Base-by-base conservation (phyloP, 1,140 invertebrate genomes). In the Glomeris maerens region DNA sequence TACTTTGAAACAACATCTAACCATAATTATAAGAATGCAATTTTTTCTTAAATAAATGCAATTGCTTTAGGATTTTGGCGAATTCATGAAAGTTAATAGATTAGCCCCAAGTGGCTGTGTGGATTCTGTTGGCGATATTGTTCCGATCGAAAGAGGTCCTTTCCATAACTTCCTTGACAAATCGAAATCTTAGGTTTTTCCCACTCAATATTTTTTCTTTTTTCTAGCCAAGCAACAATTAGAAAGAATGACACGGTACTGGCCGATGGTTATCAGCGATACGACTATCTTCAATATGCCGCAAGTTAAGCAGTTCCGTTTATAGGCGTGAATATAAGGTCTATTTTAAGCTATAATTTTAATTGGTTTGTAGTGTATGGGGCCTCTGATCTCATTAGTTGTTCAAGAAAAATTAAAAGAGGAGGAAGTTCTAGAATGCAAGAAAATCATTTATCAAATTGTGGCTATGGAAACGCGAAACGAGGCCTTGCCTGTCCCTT, bases 251-350 rank as follows among this genome's bases (percentile, higher is more conserved):
- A 91, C 90, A 0, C 79, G 82, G 44, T 91, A 90, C 66, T 97
- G 90, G 85, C 92, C 93, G 0, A 74, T 95, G 44, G 91, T 86
- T 3, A 87, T 91, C 42, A 84, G 83, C 14, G 82, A 85, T 2
- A 93, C 89, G 0, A 76, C 91, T 10, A 79, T 96, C 57, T 95
- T 87, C 59, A 93, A 92, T 62, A 70, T 93, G 51, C 78, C 79
- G 61, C 78, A 79, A 49, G 83, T 87, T 69, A 38, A n/a, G n/a
- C n/a, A n/a, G n/a, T n/a, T n/a, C n/a, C n/a, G n/a, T n/a, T n/a
- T 36, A 36, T 36, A 36, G 10, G 31, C 31, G 17, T 36, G 31
- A 36, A 10, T 13, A 36, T 36, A 17, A 76, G 72, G 69, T 21
- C 26, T 26, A 23, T 42, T 7, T 4, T 42, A 5, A 42, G 20